A percentile compares a stretch with the other conserved stretches of the same genome.
Conservation (phyloP, 2,888 invertebrate species). For the Limnephilus rhombicus region DNA sequence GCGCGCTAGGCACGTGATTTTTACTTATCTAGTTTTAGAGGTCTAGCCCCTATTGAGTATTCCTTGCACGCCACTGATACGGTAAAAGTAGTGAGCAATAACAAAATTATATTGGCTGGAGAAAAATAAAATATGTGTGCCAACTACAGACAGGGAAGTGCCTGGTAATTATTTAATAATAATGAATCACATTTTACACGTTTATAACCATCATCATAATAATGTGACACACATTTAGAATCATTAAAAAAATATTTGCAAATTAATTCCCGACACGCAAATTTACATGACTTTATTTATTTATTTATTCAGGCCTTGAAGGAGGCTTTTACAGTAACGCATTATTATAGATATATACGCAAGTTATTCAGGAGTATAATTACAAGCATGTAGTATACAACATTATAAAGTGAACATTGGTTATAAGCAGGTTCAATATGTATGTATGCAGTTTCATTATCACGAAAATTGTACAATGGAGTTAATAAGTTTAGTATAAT, state of each 20-base stretch:
- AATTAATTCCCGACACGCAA: background rate
- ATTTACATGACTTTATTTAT: background rate
- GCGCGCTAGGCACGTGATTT: slow-evolving; percentile 18
- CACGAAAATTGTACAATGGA: too few species aligned
- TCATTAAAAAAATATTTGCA: too few species aligned
- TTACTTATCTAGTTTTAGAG: slow-evolving; percentile 15
- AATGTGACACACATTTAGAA: background rate
- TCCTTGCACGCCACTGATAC: background rate
- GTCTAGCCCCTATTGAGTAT: background rate
- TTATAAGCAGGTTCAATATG: too few species aligned
- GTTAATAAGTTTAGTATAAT: too few species aligned
- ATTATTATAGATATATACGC: too few species aligned
- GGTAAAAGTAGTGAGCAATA: background rate
- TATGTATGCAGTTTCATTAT: too few species aligned
- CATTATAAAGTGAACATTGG: too few species aligned
- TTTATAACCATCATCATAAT: background rate
- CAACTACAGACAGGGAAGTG: background rate
- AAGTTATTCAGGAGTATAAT: too few species aligned
- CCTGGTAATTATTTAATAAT: background rate
- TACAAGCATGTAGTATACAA: too few species aligned
- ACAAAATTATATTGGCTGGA: background rate
- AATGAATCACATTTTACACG: background rate
- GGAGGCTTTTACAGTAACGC: too few species aligned
- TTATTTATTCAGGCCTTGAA: too few species aligned
- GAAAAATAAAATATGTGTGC: background rate